Evolutionary conservation across 2,888 invertebrate genomes (phyloP), one percentile per base, ranked within the genome.

Genomic region (Athetis lepigone): DNA sequence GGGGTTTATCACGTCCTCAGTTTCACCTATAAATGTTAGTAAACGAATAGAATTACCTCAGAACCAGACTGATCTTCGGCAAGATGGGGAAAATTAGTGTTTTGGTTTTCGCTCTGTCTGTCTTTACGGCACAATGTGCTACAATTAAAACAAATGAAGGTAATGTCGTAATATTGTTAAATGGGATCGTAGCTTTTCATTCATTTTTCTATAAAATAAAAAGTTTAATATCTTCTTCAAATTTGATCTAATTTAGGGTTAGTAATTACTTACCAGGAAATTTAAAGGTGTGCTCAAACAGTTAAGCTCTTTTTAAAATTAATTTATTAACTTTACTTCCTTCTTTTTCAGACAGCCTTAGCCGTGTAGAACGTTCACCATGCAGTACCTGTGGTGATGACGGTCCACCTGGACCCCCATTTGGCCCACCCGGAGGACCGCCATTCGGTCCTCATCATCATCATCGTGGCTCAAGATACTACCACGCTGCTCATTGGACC

Each of bases 401-500:
- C 6, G 27, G 55, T 4, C 77, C 70, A 16, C 68, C 33, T 4
- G 71, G 73, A 36, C 74, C 73, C 0, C 70, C 64, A 18, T 50
- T 73, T 0, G 46, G 42, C 0, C 57, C 55, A 8, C 60, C 40
- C 1, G 57, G 54, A 25, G n/a, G n/a, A n/a, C n/a, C n/a, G n/a
- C n/a, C n/a, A n/a, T n/a, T n/a, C n/a, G n/a, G n/a, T n/a, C n/a
- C n/a, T n/a, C n/a, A n/a, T n/a, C n/a, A n/a, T n/a, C n/a, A n/a
- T n/a, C 36, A 1, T 33, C 56, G 21, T 19, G 46, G 50, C 21
- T 47, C 75, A 25, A 68, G 75, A 25, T 62, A 82, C 27, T 90
- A 88, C 71, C 87, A 74, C 25, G 83, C 90, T 0, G 84, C 87
- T n/a, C 87, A 92, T 46, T 92, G 91, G 91, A 88, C 86, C 21